A percentile compares a stretch with the other conserved stretches of the same genome.
Conservation (phyloP, 2,113 vertebrate species). For the Chlamydotis undulata region DNA sequence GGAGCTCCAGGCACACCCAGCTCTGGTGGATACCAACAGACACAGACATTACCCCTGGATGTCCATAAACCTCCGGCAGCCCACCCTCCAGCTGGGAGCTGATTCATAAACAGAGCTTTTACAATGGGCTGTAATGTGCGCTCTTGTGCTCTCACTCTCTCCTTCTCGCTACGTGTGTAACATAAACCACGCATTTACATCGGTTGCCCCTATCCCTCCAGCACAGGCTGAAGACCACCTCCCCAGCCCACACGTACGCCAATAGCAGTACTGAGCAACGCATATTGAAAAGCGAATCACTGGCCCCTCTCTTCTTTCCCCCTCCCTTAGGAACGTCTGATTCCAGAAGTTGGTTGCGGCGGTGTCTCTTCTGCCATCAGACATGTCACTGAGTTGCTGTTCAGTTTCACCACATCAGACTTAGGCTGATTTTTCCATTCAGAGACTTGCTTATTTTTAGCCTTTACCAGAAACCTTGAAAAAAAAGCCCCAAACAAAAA, state of each 20-base stretch:
- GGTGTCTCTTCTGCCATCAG: conserved; percentile 67
- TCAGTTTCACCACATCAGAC: conserved; percentile 68
- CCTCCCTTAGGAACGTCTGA: conserved; percentile 58
- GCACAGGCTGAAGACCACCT: conserved; percentile 39
- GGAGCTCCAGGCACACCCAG: conserved; percentile 52
- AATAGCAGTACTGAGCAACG: conserved; percentile 39
- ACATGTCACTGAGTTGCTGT: conserved; percentile 71
- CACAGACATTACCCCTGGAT: not conserved
- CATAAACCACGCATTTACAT: conserved; percentile 19
- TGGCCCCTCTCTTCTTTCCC: not conserved
- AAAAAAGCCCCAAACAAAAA: not conserved
- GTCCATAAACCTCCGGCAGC: not conserved
- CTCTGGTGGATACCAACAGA: not conserved
- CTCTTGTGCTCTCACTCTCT: not conserved
- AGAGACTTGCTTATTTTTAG: conserved; percentile 72
- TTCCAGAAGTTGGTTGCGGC: conserved; percentile 67
- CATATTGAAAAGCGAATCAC: conserved; percentile 44
- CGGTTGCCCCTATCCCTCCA: not conserved
- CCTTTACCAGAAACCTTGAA: conserved; percentile 31
- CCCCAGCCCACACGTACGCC: not conserved
- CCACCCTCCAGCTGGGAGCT: not conserved
- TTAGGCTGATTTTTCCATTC: conserved; percentile 64
- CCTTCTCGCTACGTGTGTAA: conserved; percentile 21
- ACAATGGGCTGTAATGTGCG: not conserved
- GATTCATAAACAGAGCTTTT: conserved; percentile 33